phyloP scores from a whole-genome alignment of 2,888 invertebrate species.

The Drosophila infuscata region DNA sequence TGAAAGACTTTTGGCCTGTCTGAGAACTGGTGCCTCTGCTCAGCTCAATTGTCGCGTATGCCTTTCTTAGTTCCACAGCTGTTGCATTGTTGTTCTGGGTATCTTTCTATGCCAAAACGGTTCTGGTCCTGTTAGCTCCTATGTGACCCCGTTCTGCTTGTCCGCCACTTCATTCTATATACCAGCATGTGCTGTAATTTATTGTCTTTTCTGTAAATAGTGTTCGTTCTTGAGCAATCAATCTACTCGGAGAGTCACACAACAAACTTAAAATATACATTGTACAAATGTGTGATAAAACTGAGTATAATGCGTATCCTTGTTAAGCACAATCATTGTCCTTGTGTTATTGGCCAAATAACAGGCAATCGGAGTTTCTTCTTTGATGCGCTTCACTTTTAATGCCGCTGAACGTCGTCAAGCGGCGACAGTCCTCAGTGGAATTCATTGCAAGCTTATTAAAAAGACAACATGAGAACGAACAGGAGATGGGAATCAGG shows the following conservation, averaged over 20 bases:
- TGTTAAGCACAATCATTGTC: neutral
- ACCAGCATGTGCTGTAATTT: neutral
- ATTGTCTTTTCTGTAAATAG: neutral
- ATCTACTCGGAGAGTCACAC: neutral
- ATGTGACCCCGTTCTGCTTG: neutral
- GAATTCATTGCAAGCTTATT: constrained; percentile 51
- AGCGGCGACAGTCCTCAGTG: constrained; percentile 12
- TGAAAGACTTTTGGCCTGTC: neutral
- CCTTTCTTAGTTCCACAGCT: neutral
- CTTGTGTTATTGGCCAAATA: constrained; percentile 28
- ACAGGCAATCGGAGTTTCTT: constrained; percentile 29
- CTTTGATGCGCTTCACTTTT: constrained; percentile 20
- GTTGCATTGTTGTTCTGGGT: neutral
- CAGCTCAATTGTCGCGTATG: neutral
- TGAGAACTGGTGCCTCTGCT: neutral
- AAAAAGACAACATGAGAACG: constrained; percentile 5
- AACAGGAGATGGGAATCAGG: constrained; percentile 39
- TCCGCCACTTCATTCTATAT: neutral
- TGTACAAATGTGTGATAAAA: constrained; percentile 1
- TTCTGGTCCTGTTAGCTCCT: neutral
- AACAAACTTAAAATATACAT: neutral
- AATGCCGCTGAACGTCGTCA: constrained; percentile 36
- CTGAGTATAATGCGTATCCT: neutral
- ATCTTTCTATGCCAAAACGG: neutral
- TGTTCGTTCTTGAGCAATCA: neutral